These are phyloP conservation scores for Drosophila atripex DNA, from an alignment of 2,888 invertebrate genomes.

Conservation along the genomic window DNA sequence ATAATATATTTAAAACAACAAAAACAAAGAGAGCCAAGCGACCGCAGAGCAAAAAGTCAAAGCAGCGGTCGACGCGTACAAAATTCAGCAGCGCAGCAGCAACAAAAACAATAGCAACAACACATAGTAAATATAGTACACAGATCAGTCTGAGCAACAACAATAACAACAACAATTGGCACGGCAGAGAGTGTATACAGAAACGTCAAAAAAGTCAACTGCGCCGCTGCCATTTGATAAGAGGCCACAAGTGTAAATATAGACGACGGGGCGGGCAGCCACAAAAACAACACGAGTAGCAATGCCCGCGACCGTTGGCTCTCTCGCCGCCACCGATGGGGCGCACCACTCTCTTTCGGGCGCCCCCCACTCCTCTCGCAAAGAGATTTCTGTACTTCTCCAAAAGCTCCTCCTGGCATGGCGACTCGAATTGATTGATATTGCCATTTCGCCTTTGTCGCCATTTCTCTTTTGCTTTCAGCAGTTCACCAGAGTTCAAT, in stretches of 20 bases:
- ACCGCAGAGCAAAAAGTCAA: conserved; percentile 75
- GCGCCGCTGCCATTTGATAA: conserved; percentile 81
- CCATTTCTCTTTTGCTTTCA: conserved; percentile 64
- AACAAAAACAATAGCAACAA: conserved; percentile 31
- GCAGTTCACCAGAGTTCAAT: conserved; percentile 72
- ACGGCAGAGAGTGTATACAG: conserved; percentile 58
- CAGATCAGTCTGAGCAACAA: conserved; percentile 67
- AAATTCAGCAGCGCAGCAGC: conserved; percentile 67
- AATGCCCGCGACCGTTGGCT: conserved; percentile 77
- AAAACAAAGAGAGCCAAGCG: conserved; percentile 63
- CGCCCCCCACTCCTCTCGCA: not conserved
- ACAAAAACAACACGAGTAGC: conserved; percentile 37
- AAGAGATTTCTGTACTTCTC: conserved; percentile 12
- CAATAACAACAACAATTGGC: conserved; percentile 23
- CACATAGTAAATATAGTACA: conserved; percentile 64
- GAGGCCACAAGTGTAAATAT: conserved; percentile 82
- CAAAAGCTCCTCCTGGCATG: conserved; percentile 20
- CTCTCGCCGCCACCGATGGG: not conserved
- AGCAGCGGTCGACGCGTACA: conserved; percentile 76
- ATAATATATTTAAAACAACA: conserved; percentile 62
- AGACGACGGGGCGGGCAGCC: conserved; percentile 61
- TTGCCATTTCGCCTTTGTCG: conserved; percentile 65
- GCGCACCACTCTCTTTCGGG: conserved; percentile 13
- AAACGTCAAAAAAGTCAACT: conserved; percentile 80
- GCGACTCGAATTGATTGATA: conserved; percentile 49